Evolutionary conservation across 2,113 vertebrate species (phyloP).

Genomic region (Haplochromis vanheusdeni): DNA sequence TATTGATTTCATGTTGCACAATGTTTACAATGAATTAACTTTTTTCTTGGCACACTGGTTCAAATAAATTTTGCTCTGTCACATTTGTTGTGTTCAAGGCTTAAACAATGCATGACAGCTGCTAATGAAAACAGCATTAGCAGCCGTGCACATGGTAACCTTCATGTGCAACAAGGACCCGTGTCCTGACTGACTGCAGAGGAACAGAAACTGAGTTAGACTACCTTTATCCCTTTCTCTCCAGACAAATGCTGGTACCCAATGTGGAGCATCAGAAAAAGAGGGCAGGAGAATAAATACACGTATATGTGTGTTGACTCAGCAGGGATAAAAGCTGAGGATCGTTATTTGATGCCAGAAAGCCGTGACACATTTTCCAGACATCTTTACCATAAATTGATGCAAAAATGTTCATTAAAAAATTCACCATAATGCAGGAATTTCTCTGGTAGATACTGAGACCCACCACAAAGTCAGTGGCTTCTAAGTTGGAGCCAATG

Average conservation of each 20-base stretch:
- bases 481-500: neutral
- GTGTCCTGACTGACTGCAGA: neutral
- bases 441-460: neutral
- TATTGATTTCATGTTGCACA: neutral
- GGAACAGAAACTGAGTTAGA: accelerated
- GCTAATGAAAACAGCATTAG: neutral
- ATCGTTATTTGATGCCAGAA: neutral
- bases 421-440: accelerated
- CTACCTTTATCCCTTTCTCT: accelerated
- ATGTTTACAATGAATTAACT: neutral
- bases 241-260: accelerated
- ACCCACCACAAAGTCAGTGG: neutral
- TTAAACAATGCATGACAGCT: neutral
- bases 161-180: neutral
- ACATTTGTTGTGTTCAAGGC: neutral
- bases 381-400: neutral
- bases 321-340: neutral
- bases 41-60: neutral
- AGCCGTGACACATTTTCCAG: neutral
- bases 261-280: neutral
- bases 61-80: neutral
- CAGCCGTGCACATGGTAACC: neutral
- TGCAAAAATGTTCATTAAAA: neutral
- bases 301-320: neutral
- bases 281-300: neutral